Evolutionary conservation across 1,140 invertebrate genomes (phyloP).

Genomic region (Rhagoletis zephyria): DNA sequence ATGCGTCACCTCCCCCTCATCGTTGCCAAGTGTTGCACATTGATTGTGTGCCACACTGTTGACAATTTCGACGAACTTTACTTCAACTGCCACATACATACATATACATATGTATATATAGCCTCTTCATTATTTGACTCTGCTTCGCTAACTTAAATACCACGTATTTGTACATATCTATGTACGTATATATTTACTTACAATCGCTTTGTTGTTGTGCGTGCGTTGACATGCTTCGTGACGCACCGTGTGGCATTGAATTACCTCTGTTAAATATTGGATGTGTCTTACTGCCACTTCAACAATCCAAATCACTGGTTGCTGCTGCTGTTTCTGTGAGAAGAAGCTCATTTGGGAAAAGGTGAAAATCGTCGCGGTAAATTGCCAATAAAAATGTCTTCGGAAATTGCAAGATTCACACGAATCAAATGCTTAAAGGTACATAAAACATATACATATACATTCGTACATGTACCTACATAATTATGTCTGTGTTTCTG

Average conservation of each 20-base stretch:
- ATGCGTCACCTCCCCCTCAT: not conserved
- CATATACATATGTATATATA: too few species aligned
- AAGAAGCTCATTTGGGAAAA: conserved; percentile 47
- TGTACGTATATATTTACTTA: not conserved
- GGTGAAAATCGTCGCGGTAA: conserved; percentile 53
- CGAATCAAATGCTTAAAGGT: conserved; percentile 33
- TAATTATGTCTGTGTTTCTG: not conserved
- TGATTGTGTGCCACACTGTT: not conserved
- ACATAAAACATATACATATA: not conserved
- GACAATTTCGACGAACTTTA: conserved; percentile 1
- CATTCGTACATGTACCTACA: not conserved
- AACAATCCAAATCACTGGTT: conserved; percentile 42
- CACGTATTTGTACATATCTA: too few species aligned
- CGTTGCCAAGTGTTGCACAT: not conserved
- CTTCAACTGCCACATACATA: not conserved
- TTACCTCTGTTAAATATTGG: not conserved
- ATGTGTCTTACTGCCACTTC: not conserved
- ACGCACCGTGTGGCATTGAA: conserved; percentile 48
- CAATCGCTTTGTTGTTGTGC: not conserved
- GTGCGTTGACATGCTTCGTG: conserved; percentile 31
- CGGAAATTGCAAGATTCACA: conserved; percentile 44
- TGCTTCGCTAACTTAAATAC: not conserved
- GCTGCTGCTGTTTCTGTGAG: not conserved
- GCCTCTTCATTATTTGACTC: not conserved
- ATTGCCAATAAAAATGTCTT: conserved; percentile 53